These are phyloP conservation scores for Heliconius eleuchia DNA, from an alignment of 1,140 invertebrate species.

Conservation along the genomic window DNA sequence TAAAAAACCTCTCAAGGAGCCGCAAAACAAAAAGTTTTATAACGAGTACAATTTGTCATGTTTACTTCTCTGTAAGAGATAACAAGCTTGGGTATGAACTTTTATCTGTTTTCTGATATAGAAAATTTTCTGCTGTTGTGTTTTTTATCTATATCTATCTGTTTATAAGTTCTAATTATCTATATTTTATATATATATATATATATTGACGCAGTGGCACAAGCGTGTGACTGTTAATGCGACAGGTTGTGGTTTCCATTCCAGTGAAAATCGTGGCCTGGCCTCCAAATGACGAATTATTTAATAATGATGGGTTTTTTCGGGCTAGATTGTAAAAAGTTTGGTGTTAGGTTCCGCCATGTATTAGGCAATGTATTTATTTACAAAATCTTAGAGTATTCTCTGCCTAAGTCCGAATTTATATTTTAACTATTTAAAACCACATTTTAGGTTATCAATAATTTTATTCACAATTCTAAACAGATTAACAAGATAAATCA, in stretches of 20 bases:
- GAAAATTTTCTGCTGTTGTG: conserved; percentile 20
- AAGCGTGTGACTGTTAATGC: too few species aligned
- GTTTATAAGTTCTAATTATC: not conserved
- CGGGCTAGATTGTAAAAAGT: too few species aligned
- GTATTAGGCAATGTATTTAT: too few species aligned
- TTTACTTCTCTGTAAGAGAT: conserved; percentile 48
- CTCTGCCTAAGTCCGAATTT: not conserved
- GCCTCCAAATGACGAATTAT: too few species aligned
- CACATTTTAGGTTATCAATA: conserved; percentile 32
- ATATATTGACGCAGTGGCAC: too few species aligned
- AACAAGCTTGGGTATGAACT: conserved; percentile 37
- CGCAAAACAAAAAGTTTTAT: conserved; percentile 43
- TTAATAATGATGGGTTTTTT: too few species aligned
- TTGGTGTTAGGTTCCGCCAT: too few species aligned
- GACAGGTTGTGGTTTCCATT: too few species aligned
- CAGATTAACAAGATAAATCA: conserved; percentile 61
- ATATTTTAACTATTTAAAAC: not conserved
- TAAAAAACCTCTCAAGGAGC: conserved; percentile 28
- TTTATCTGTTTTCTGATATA: conserved; percentile 35
- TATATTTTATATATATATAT: too few species aligned
- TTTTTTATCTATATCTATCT: not conserved
- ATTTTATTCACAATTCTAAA: conserved; percentile 65
- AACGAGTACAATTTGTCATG: conserved; percentile 46
- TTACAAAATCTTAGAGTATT: not conserved
- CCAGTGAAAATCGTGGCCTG: too few species aligned